Evolutionary conservation across 1,140 invertebrate species (phyloP).

Genomic region (Drosophila prosaltans): DNA sequence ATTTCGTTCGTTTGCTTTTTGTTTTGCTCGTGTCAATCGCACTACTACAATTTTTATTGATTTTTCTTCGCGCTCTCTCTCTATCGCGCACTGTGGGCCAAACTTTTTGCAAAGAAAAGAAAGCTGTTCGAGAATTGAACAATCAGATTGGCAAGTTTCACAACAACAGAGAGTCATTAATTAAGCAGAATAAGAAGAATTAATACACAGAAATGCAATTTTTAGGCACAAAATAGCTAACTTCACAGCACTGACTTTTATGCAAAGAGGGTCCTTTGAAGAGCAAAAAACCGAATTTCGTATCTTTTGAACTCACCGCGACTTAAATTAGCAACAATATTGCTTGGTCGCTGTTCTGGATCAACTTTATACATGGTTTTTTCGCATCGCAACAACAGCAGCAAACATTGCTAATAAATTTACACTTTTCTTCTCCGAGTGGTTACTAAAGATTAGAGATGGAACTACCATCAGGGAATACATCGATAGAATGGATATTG

Average conservation of each 20-base stretch:
- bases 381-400: too few species aligned
- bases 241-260: neutral
- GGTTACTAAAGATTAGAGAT: too few species aligned
- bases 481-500: too few species aligned
- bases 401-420: too few species aligned
- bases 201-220: neutral
- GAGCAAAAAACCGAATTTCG: neutral
- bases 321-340: neutral
- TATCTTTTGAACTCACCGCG: neutral
- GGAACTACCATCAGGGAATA: too few species aligned
- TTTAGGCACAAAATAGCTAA: neutral
- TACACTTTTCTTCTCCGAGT: too few species aligned
- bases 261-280: neutral
- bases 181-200: neutral
- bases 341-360: neutral
- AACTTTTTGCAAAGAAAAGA: neutral
- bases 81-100: conserved; percentile 22
- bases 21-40: conserved; percentile 75
- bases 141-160: neutral
- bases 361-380: neutral
- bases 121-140: neutral
- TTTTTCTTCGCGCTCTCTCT: conserved; percentile 37
- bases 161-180: neutral
- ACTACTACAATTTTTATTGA: conserved; percentile 62
- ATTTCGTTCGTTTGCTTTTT: conserved; percentile 53